phyloP scores from a whole-genome alignment of 2,888 invertebrate species.

The Drepana falcataria region DNA sequence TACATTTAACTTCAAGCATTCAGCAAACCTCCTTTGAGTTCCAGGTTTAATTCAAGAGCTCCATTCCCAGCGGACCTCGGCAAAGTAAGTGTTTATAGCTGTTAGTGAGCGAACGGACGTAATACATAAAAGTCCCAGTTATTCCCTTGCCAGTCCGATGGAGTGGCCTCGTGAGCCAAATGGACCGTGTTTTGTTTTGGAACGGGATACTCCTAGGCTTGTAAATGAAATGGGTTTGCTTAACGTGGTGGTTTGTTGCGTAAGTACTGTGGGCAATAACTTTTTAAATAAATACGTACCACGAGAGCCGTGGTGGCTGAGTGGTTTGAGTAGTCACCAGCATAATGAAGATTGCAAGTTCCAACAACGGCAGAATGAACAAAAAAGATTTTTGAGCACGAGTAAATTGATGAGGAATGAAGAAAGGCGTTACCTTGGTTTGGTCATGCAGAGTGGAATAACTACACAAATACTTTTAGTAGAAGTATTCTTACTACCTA shows the following conservation, averaged over 20 bases:
- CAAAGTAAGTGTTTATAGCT: constrained; percentile 3
- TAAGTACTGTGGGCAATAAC: too few relatives aligned
- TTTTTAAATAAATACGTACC: too few relatives aligned
- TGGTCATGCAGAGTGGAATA: too few relatives aligned
- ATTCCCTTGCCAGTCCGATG: constrained; percentile 13
- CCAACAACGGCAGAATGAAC: too few relatives aligned
- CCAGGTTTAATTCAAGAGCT: background rate
- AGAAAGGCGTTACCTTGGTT: too few relatives aligned
- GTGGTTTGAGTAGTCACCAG: too few relatives aligned
- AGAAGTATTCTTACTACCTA: too few relatives aligned
- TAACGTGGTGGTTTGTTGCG: background rate
- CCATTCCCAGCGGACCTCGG: background rate
- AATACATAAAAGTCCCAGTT: constrained; percentile 2
- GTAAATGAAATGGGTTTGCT: background rate
- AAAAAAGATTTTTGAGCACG: too few relatives aligned
- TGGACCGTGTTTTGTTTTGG: background rate
- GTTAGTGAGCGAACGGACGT: background rate
- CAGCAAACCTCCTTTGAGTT: background rate
- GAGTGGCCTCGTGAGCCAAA: constrained; percentile 16
- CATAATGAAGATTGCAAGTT: too few relatives aligned
- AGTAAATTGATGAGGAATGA: too few relatives aligned
- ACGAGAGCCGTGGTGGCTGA: too few relatives aligned
- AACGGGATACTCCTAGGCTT: background rate
- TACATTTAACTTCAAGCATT: background rate
- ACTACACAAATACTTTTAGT: too few relatives aligned